These are phyloP conservation scores for Petrocephalus schoutedeni DNA, from an alignment of 2,797 vertebrate species.

Conservation along the genomic window DNA sequence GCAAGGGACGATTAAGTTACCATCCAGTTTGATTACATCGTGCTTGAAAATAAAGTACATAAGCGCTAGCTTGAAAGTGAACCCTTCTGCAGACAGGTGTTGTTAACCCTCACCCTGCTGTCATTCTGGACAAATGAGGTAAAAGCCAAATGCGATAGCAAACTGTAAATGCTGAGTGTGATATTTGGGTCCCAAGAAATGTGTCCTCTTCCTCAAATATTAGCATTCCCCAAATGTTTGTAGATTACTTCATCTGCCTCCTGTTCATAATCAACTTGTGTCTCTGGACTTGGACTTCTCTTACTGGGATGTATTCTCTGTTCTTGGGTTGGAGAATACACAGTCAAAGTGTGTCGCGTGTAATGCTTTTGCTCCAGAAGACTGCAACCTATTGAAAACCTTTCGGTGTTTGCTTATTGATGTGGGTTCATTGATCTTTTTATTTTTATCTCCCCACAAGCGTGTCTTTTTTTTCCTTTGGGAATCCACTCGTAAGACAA, in stretches of 20 bases:
- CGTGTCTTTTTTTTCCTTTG: neutral
- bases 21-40: neutral
- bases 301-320: neutral
- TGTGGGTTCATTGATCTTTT: constrained; percentile 3
- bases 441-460: neutral
- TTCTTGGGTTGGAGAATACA: neutral
- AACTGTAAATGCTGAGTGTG: neutral
- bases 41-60: neutral
- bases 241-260: neutral
- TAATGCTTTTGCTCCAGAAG: neutral
- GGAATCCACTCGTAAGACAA: neutral
- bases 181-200: neutral
- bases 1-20: constrained; percentile 13
- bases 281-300: neutral
- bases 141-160: constrained; percentile 27
- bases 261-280: neutral
- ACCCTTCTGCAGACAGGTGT: constrained; percentile 41
- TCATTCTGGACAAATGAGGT: constrained; percentile 14
- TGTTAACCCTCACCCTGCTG: constrained; percentile 31
- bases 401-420: constrained; percentile 1
- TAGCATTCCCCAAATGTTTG: neutral
- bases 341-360: neutral
- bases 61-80: constrained; percentile 2
- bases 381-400: neutral
- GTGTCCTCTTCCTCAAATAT: neutral